A percentile compares a stretch with the other conserved stretches of the same genome.
Conservation (phyloP, 2,888 invertebrate species). For the Hylaea fasciaria region DNA sequence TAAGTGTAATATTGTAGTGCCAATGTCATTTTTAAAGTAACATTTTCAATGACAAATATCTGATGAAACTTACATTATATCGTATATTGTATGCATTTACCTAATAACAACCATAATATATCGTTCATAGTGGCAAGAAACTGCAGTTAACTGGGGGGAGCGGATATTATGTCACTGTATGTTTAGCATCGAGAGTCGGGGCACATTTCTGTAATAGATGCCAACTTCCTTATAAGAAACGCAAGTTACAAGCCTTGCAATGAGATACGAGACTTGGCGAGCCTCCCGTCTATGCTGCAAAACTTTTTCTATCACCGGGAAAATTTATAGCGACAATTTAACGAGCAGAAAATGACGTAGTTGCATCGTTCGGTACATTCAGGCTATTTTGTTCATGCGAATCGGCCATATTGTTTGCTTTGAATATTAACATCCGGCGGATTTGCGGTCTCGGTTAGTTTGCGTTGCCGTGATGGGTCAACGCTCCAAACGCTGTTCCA, state of each 20-base stretch:
- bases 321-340: constrained; percentile 71
- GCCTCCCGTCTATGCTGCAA: constrained; percentile 47
- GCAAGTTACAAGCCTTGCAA: constrained; percentile 12
- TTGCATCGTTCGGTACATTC: constrained; percentile 16
- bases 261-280: constrained; percentile 51
- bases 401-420: constrained; percentile 55
- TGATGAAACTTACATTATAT: too few relatives aligned
- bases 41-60: too few relatives aligned
- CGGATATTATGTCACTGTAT: too few relatives aligned
- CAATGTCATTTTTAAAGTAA: too few relatives aligned
- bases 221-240: constrained; percentile 9
- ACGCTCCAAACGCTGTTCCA: constrained; percentile 19
- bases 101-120: too few relatives aligned
- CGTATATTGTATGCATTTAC: too few relatives aligned
- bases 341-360: constrained; percentile 47
- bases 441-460: constrained; percentile 53
- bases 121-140: too few relatives aligned
- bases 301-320: constrained; percentile 72
- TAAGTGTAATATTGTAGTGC: too few relatives aligned
- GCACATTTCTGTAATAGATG: constrained; percentile 7
- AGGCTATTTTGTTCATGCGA: constrained; percentile 53
- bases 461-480: constrained; percentile 31
- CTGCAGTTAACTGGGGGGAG: too few relatives aligned
- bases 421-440: constrained; percentile 49
- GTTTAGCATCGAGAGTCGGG: neutral